These are phyloP conservation scores for Cremastinae sp. DNA, from an alignment of 2,888 invertebrate species.

Conservation along the genomic window DNA sequence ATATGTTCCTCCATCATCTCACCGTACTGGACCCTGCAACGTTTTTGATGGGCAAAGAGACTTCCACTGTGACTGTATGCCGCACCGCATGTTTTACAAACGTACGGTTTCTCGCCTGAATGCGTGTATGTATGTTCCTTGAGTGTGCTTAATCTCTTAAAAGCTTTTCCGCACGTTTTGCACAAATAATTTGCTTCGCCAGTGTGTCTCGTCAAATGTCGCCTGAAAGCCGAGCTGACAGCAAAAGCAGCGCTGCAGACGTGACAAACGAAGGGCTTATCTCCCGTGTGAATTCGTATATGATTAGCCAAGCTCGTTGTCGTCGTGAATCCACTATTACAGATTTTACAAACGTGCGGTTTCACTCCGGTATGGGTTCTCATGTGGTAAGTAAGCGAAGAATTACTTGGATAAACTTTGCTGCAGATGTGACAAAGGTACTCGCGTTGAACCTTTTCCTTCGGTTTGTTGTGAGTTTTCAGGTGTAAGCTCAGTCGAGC, in stretches of 20 bases:
- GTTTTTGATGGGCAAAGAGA: conserved; percentile 78
- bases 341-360: conserved; percentile 78
- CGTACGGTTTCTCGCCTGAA: conserved; percentile 78
- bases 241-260: conserved; percentile 79
- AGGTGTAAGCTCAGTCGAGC: conserved; percentile 76
- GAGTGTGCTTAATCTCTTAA: conserved; percentile 77
- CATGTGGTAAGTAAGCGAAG: conserved; percentile 79
- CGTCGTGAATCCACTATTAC: conserved; percentile 78
- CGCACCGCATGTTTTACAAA: conserved; percentile 78
- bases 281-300: conserved; percentile 78
- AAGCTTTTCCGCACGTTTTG: conserved; percentile 78
- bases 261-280: conserved; percentile 78
- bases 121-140: conserved; percentile 79
- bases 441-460: conserved; percentile 77
- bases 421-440: conserved; percentile 79
- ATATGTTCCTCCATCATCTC: conserved; percentile 75
- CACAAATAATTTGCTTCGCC: conserved; percentile 79
- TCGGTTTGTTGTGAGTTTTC: conserved; percentile 77
- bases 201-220: conserved; percentile 78
- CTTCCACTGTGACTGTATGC: conserved; percentile 79
- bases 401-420: conserved; percentile 79
- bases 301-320: conserved; percentile 78
- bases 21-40: conserved; percentile 76
- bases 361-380: conserved; percentile 78
- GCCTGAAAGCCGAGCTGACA: conserved; percentile 76